phyloP scores from a whole-genome alignment of 2,797 vertebrate genomes.

The Somateria mollissima region DNA sequence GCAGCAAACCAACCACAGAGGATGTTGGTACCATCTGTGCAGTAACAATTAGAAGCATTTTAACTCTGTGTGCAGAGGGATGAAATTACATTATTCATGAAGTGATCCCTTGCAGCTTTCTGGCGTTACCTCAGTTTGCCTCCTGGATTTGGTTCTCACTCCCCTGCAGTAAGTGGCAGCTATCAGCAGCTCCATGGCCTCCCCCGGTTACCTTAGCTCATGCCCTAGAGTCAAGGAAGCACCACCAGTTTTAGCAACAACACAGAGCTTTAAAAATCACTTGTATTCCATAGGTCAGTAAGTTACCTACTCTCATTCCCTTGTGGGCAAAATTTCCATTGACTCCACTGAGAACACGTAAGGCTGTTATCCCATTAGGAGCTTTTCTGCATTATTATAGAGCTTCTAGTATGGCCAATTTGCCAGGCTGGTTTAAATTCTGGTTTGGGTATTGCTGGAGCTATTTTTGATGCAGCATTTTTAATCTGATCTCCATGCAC shows the following conservation, averaged over 20 bases:
- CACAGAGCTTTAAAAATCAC: background rate
- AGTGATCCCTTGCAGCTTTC: conserved; percentile 3
- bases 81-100: conserved; percentile 42
- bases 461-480: background rate
- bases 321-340: background rate
- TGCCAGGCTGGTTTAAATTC: background rate
- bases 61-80: background rate
- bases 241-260: background rate
- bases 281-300: background rate
- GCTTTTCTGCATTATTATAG: background rate
- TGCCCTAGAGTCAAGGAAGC: background rate
- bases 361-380: background rate
- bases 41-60: conserved; percentile 36
- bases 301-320: background rate
- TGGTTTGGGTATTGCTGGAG: background rate
- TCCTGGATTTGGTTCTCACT: background rate
- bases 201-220: background rate
- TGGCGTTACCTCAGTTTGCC: background rate
- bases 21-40: conserved; percentile 44
- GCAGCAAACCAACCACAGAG: conserved; percentile 1
- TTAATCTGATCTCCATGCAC: background rate
- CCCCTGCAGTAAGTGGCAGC: background rate
- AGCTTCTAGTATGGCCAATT: background rate
- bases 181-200: background rate
- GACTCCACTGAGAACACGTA: background rate